phyloP scores from a whole-genome alignment of 2,797 vertebrate species.

The Columba guinea region DNA sequence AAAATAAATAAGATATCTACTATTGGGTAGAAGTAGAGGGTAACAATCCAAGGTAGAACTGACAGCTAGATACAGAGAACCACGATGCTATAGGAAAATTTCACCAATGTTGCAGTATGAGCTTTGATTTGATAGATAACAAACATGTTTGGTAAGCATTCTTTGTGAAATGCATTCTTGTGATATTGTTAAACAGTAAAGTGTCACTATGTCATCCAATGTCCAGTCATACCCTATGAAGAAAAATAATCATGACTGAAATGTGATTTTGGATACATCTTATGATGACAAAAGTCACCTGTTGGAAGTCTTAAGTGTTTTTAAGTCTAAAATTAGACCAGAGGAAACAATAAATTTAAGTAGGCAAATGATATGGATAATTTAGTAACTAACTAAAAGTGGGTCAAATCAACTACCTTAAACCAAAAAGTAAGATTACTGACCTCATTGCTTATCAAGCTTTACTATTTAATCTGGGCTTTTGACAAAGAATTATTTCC shows the following conservation, averaged over 20 bases:
- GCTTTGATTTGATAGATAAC: not conserved
- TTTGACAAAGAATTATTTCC: not conserved
- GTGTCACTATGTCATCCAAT: not conserved
- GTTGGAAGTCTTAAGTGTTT: not conserved
- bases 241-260: not conserved
- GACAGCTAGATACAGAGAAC: not conserved
- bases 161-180: not conserved
- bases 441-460: not conserved
- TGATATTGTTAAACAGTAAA: not conserved
- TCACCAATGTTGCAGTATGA: not conserved
- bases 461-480: not conserved
- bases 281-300: not conserved
- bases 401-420: not conserved
- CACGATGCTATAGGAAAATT: not conserved
- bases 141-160: not conserved
- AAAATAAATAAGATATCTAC: not conserved
- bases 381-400: not conserved
- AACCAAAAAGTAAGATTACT: not conserved
- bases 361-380: not conserved
- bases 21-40: not conserved
- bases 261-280: not conserved
- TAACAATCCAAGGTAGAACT: not conserved
- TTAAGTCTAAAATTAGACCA: not conserved
- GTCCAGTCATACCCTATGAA: not conserved
- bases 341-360: not conserved